Evolutionary conservation across 2,797 vertebrate genomes (phyloP), one percentile per base, ranked within the genome.

Genomic region (Huso huso): DNA sequence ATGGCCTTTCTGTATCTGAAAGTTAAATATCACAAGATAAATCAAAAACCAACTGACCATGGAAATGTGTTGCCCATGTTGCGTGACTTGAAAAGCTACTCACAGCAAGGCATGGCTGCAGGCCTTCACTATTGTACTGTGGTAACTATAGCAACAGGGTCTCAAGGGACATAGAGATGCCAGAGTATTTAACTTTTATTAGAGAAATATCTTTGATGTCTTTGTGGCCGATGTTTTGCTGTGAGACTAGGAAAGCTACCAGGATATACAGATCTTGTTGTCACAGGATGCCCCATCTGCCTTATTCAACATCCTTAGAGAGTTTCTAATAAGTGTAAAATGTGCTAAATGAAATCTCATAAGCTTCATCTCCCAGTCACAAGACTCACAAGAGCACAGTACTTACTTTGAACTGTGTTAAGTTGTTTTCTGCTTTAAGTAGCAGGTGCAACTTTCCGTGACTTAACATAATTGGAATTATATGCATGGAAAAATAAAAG

Each of bases 201-300:
- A 74, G 79, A 77, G 81, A 80, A 86, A 79, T 76, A 75, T 71
- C 85, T 90, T 88, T 87, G 87, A 90, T 86, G 83, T 85, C 62
- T 81, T 81, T 76, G 74, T 80, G 76, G 81, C 73, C 76, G 48
- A 73, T 80, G 81, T 82, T 81, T 76, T 84, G 72, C 71, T 73
- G 48, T 51, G 76, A 72, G 69, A 76, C 70, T 74, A 81, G 70
- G 71, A 76, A 83, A 77, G 72, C 78, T n/a, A 66, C 71, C 79
- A 78, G 81, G 77, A 78, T 78, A 78, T 73, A 79, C 75, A 69
- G n/a, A 66, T 66, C 70, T 80, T 78, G 51, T 61, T 37, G 74
- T 78, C 75, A 77, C 74, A 78, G 82, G 80, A 84, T 81, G 76
- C 72, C 70, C 76, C 71, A 63, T 70, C 74, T 80, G 79, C 75